Percentiles rank a stretch among this genome's conserved stretches.
phyloP scores from a whole-genome alignment of 2,888 invertebrate genomes.

The Doris montereyensis region DNA sequence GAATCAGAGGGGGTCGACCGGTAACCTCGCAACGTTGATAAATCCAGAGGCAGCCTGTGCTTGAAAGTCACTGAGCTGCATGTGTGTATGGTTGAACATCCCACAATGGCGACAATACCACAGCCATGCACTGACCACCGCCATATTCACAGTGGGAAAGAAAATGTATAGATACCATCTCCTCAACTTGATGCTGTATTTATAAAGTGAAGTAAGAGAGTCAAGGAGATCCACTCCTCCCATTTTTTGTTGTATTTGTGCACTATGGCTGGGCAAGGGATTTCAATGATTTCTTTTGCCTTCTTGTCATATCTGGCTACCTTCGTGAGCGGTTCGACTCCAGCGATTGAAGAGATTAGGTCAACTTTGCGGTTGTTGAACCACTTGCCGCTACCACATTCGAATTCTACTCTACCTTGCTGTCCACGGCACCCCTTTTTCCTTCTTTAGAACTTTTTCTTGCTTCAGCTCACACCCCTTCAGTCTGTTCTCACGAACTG shows the following conservation, averaged over 20 bases:
- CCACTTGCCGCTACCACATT: slow-evolving; percentile 44
- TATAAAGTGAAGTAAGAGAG: slow-evolving; percentile 25
- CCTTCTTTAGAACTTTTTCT: slow-evolving; percentile 45
- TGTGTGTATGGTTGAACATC: slow-evolving; percentile 27
- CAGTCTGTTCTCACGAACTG: slow-evolving; percentile 39
- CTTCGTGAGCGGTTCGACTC: slow-evolving; percentile 33
- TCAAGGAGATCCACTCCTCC: slow-evolving; percentile 39
- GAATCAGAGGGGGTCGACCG: slow-evolving; percentile 5
- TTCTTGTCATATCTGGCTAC: slow-evolving; percentile 32
- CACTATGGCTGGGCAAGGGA: slow-evolving; percentile 34
- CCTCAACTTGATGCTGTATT: slow-evolving; percentile 36
- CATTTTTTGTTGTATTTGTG: slow-evolving; percentile 39
- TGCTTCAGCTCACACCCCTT: slow-evolving; percentile 41
- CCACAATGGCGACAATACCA: slow-evolving; percentile 40
- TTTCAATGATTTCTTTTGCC: slow-evolving; percentile 13
- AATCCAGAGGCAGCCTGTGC: slow-evolving; percentile 20
- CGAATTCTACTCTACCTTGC: slow-evolving; percentile 37
- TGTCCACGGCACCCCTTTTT: slow-evolving; percentile 44
- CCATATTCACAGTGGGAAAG: slow-evolving; percentile 43
- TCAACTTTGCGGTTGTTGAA: slow-evolving; percentile 47
- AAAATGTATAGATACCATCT: slow-evolving; percentile 46
- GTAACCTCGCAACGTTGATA: not conserved
- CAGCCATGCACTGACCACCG: slow-evolving; percentile 43
- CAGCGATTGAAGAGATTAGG: slow-evolving; percentile 43
- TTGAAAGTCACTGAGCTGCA: slow-evolving; percentile 37